Percentiles rank a stretch among this genome's conserved stretches.
Evolutionary conservation across 2,888 invertebrate species (phyloP).

Genomic region (Melieria crassipennis): DNA sequence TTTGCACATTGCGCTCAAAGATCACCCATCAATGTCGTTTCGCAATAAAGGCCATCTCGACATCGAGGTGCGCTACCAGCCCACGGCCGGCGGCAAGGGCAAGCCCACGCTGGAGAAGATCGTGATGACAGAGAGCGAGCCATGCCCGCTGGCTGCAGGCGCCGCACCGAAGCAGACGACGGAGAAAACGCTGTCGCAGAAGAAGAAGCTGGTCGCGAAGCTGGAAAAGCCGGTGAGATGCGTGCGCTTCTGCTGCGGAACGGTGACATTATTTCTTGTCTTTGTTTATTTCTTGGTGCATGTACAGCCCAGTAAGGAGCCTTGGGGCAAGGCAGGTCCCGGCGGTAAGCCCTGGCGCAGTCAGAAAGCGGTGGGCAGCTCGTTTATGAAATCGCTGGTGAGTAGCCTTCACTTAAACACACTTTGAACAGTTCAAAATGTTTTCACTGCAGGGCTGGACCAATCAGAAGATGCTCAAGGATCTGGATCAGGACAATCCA

Average conservation of each 20-base stretch:
- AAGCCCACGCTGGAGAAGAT: conserved; percentile 71
- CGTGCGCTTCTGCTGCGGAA: conserved; percentile 28
- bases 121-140: conserved; percentile 58
- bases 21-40: conserved; percentile 75
- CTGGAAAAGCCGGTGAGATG: conserved; percentile 59
- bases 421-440: neutral
- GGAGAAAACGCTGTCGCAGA: conserved; percentile 39
- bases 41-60: conserved; percentile 72
- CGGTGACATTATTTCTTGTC: conserved; percentile 39
- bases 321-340: conserved; percentile 63
- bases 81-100: conserved; percentile 65
- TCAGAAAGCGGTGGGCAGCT: conserved; percentile 75
- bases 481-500: conserved; percentile 63
- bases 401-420: conserved; percentile 27
- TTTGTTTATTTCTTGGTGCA: conserved; percentile 14
- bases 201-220: conserved; percentile 52
- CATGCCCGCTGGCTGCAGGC: conserved; percentile 46
- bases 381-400: conserved; percentile 84
- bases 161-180: conserved; percentile 40
- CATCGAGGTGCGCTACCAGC: conserved; percentile 76
- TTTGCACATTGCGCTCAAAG: conserved; percentile 64
- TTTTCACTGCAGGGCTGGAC: conserved; percentile 61
- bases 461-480: conserved; percentile 63
- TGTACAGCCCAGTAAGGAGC: conserved; percentile 54
- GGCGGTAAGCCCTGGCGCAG: conserved; percentile 80